A percentile compares a stretch with the other conserved stretches of the same genome.
Conservation (phyloP, 2,797 vertebrate species). For the Onychomys torridus region DNA sequence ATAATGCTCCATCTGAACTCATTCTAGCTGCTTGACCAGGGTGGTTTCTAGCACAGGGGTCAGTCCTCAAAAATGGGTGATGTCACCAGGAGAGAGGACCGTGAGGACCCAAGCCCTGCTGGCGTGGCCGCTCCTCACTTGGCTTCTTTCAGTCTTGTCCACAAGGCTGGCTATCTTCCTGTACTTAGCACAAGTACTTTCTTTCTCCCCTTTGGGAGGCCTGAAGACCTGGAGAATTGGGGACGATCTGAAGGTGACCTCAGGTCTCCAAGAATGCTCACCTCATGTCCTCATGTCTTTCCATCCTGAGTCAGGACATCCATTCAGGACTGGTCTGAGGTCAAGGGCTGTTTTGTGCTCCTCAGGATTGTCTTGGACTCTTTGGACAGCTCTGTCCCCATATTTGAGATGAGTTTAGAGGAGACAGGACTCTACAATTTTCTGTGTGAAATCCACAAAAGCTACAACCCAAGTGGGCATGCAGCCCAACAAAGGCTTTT, state of each 20-base stretch:
- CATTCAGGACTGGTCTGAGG: background rate
- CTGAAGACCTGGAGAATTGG: background rate
- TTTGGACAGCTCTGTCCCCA: background rate
- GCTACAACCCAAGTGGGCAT: constrained; percentile 66
- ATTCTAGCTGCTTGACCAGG: constrained; percentile 61
- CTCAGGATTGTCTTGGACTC: background rate
- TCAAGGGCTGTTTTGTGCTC: background rate
- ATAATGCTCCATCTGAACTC: constrained; percentile 72
- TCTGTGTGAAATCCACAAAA: constrained; percentile 54
- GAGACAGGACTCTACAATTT: constrained; percentile 14
- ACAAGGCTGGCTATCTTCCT: background rate
- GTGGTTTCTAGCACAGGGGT: constrained; percentile 3
- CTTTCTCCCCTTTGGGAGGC: background rate
- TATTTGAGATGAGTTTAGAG: background rate
- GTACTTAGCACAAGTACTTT: background rate
- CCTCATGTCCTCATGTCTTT: background rate
- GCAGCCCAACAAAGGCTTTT: constrained; percentile 77
- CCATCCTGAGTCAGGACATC: background rate
- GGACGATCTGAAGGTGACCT: background rate
- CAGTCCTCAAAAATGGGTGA: constrained; percentile 39
- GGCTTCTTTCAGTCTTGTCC: background rate
- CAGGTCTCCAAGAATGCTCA: background rate
- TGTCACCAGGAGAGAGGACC: background rate
- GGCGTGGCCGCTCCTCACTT: background rate
- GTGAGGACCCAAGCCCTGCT: background rate